These are phyloP conservation scores for Caprella mutica DNA, from an alignment of 2,888 invertebrate genomes.

Conservation along the genomic window DNA sequence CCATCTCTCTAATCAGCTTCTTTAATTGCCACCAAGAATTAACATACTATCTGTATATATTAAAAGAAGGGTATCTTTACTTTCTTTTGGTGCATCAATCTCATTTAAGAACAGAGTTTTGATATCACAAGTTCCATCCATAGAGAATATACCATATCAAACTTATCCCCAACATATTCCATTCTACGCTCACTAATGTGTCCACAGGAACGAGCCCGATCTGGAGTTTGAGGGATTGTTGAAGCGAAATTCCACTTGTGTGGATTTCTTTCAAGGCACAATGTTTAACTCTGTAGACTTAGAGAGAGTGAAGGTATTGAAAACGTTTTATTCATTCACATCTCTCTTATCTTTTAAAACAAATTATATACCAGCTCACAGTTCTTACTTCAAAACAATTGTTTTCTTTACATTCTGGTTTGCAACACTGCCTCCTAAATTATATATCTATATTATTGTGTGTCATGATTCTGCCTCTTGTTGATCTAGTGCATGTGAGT, in stretches of 20 bases:
- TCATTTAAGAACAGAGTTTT: too few species aligned
- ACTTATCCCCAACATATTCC: too few species aligned
- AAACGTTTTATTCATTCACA: constrained; percentile 9
- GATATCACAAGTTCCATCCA: too few species aligned
- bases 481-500: too few species aligned
- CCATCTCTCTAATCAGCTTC: too few species aligned
- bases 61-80: too few species aligned
- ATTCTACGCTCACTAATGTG: not conserved
- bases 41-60: too few species aligned
- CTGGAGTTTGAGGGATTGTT: constrained; percentile 99
- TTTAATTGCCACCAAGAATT: too few species aligned
- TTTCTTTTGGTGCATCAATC: too few species aligned
- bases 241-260: constrained; percentile 99
- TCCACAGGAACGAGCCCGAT: constrained; percentile 93
- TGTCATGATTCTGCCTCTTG: too few species aligned
- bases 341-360: constrained; percentile 3
- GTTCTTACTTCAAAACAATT: not conserved
- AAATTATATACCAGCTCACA: not conserved
- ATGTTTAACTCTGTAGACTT: constrained; percentile 99
- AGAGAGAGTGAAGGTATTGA: constrained; percentile 93
- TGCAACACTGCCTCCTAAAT: not conserved
- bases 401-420: not conserved
- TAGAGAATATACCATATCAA: too few species aligned
- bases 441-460: not conserved
- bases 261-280: constrained; percentile 99